phyloP scores from a whole-genome alignment of 2,888 invertebrate species.

The Lypha dubia region DNA sequence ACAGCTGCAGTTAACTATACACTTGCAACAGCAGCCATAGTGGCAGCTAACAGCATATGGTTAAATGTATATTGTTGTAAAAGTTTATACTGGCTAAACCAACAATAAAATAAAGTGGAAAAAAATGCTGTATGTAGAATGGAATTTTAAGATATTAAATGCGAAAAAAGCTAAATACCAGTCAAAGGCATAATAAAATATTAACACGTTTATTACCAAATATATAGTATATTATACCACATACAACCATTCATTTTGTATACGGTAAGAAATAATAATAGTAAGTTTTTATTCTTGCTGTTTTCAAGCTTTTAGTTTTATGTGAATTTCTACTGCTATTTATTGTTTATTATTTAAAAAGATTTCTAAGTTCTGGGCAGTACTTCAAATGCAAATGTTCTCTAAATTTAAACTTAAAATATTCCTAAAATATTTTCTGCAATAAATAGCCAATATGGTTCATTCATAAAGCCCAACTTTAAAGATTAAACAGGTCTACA shows the following conservation, averaged over 20 bases:
- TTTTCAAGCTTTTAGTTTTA: not conserved
- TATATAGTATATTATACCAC: not conserved
- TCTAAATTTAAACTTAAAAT: not conserved
- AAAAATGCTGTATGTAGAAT: constrained; percentile 52
- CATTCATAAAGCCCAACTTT: too few relatives aligned
- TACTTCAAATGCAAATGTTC: too few relatives aligned
- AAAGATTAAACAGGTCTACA: too few relatives aligned
- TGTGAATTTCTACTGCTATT: not conserved
- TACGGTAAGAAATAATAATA: not conserved
- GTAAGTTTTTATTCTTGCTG: not conserved
- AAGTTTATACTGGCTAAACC: constrained; percentile 6
- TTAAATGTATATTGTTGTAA: constrained; percentile 41
- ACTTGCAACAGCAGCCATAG: constrained; percentile 48
- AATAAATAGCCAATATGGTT: too few relatives aligned
- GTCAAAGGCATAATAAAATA: constrained; percentile 54
- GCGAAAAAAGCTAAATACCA: constrained; percentile 25
- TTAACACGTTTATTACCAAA: constrained; percentile 53
- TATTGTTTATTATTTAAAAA: too few relatives aligned
- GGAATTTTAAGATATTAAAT: constrained; percentile 60
- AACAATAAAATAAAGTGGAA: constrained; percentile 25
- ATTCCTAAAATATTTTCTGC: too few relatives aligned
- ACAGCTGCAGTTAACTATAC: constrained; percentile 57
- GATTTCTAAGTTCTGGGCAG: too few relatives aligned
- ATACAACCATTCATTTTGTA: too few relatives aligned
- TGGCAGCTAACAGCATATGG: constrained; percentile 58